Evolutionary conservation across 2,888 invertebrate species (phyloP).

Genomic region (Timema cristinae): DNA sequence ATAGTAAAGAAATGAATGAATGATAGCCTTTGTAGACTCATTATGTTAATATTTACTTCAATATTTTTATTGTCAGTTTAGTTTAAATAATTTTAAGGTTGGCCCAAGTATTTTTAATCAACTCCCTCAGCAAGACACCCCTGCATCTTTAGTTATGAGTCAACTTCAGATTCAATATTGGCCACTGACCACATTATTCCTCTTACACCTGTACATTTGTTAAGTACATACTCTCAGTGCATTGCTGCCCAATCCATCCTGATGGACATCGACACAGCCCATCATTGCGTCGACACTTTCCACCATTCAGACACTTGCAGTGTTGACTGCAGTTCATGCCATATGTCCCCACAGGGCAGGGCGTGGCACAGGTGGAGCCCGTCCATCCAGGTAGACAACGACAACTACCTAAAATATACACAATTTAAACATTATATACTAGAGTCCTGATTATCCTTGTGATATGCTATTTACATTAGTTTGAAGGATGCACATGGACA

Average conservation of each 20-base stretch:
- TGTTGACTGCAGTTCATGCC: slow-evolving; percentile 78
- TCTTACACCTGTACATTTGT: not conserved
- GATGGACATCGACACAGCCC: slow-evolving; percentile 77
- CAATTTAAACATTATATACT: not conserved
- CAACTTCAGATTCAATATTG: too few relatives aligned
- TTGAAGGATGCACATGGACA: too few relatives aligned
- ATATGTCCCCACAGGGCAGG: slow-evolving; percentile 68
- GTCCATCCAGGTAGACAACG: slow-evolving; percentile 86
- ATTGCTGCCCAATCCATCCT: slow-evolving; percentile 77
- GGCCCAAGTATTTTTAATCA: not conserved
- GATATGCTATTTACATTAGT: too few relatives aligned
- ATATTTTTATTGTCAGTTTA: too few relatives aligned
- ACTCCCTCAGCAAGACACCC: not conserved
- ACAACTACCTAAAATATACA: slow-evolving; percentile 57
- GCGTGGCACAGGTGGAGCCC: slow-evolving; percentile 64
- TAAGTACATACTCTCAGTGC: slow-evolving; percentile 76
- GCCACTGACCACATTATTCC: not conserved
- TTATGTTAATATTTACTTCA: too few relatives aligned
- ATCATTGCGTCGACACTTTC: slow-evolving; percentile 76
- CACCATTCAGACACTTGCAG: slow-evolving; percentile 75
- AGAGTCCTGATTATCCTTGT: not conserved
- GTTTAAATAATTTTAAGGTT: not conserved
- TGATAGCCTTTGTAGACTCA: too few relatives aligned
- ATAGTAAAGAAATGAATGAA: too few relatives aligned
- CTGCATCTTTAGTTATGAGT: too few relatives aligned